Conservation (phyloP, 2,797 vertebrate species). For the Atherinosoma microstoma region DNA sequence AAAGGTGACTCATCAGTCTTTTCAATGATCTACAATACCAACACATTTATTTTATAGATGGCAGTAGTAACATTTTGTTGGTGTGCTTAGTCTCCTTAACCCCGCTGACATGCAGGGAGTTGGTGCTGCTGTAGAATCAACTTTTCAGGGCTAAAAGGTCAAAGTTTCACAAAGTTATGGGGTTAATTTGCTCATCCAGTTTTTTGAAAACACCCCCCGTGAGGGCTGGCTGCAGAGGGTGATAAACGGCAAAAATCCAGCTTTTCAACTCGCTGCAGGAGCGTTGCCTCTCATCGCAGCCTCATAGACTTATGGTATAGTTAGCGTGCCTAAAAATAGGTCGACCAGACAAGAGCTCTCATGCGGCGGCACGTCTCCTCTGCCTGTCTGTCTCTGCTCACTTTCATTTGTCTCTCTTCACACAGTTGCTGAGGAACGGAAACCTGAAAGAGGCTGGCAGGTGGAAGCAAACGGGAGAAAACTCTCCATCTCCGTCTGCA, state of each 20-base stretch:
- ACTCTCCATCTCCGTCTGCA: constrained; percentile 35
- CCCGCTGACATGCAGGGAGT: too few relatives aligned
- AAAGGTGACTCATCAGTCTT: too few relatives aligned
- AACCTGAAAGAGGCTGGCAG: constrained; percentile 58
- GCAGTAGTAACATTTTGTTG: too few relatives aligned
- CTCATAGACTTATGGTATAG: constrained; percentile 56
- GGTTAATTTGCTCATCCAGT: constrained; percentile 1
- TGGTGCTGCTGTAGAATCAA: too few relatives aligned
- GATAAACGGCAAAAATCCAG: constrained; percentile 26
- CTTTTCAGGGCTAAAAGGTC: too few relatives aligned
- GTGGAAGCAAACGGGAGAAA: constrained; percentile 43
- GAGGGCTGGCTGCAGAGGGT: constrained; percentile 31
- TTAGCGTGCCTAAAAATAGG: constrained; percentile 62
- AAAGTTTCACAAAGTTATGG: constrained; percentile 29
- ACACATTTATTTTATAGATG: too few relatives aligned
- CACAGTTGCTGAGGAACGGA: constrained; percentile 61
- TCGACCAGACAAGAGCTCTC: constrained; percentile 66
- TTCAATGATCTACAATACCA: too few relatives aligned
- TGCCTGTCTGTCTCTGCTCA: constrained; percentile 57
- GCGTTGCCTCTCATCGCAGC: constrained; percentile 42
- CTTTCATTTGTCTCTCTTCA: constrained; percentile 64
- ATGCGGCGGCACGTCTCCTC: constrained; percentile 49
- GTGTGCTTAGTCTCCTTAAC: too few relatives aligned
- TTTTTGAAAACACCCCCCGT: not conserved
- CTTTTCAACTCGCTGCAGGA: constrained; percentile 35